Evolutionary conservation across 1,140 invertebrate species (phyloP), one percentile per base, ranked within the genome.

Genomic region (Acarapis woodi): DNA sequence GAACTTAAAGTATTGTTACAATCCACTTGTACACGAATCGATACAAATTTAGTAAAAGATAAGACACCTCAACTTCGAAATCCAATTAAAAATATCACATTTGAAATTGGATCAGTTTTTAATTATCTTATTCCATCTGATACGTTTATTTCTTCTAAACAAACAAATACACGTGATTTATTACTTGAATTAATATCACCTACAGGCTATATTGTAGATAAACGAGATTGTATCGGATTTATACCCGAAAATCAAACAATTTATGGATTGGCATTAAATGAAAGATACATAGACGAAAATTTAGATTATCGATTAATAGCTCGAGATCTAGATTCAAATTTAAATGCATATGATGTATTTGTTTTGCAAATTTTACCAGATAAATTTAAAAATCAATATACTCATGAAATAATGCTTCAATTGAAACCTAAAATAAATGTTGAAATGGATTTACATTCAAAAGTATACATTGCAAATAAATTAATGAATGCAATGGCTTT

Each of bases 31-130:
- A 19, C 31, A 16, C 16, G 20, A 18, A 8, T 15, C 6, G 10
- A 16, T 12, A 18, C 31, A 10, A 9, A 15, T 20, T 15, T 9
- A 19, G 35, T 32, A 14, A 37, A 37, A n/a, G n/a, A 8, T 8
- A 26, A 26, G n/a, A 26, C 25, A 8, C 38, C 34, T 26, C 35
- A 30, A 5, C 33, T 41, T 14, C n/a, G 35, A 4, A 41, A 41
- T 25, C 28, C 26, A 21, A 24, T 41, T 12, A 20, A 31, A 18
- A 15, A 19, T 18, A 14, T 41, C 2, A 21, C 29, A 29, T 41
- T 38, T 18, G 31, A 22, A 28, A 5, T 41, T 5, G 41, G 41
- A 8, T 14, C 28, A 19, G 29, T 38, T 12, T 42, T 42, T 32
- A 24, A 21, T 1, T 42, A 25, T 21, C 19, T 30, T 21, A 35